Percentiles rank a stretch among this genome's conserved stretches.
These are phyloP conservation scores for Lucilia cuprina DNA, from an alignment of 1,140 invertebrate genomes.

Conservation along the genomic window DNA sequence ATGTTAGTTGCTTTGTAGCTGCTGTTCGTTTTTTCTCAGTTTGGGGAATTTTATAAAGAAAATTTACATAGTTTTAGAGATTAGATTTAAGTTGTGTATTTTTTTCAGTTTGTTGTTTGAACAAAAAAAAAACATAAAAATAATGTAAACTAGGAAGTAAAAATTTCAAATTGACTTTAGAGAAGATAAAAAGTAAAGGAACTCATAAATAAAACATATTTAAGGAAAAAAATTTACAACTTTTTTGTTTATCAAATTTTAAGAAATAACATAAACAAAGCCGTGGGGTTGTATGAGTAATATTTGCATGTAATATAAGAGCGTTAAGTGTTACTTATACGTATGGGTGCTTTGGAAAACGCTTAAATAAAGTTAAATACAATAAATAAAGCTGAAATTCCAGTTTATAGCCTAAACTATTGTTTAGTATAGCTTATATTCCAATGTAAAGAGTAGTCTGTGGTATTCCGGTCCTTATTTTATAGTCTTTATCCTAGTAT, in stretches of 20 bases:
- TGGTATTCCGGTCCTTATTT: too few relatives aligned
- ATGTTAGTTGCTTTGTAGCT: background rate
- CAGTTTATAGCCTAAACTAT: too few relatives aligned
- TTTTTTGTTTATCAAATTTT: background rate
- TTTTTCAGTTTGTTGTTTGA: background rate
- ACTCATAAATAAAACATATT: constrained; percentile 30
- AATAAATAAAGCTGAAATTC: too few relatives aligned
- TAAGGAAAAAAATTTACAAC: background rate
- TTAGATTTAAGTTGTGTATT: constrained; percentile 25
- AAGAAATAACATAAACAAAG: background rate
- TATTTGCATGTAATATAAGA: background rate
- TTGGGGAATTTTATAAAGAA: constrained; percentile 9
- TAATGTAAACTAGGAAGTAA: background rate
- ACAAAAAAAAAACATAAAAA: background rate
- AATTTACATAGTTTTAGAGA: constrained; percentile 33
- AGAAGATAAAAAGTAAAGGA: background rate
- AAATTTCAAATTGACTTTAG: background rate
- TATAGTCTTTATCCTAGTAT: too few relatives aligned
- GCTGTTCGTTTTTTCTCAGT: background rate
- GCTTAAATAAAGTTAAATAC: too few relatives aligned
- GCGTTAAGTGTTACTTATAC: background rate
- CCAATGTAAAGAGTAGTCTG: too few relatives aligned
- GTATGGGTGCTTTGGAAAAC: background rate
- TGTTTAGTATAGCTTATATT: too few relatives aligned
- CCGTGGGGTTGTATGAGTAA: background rate